Base-by-base conservation (phyloP, 2,797 vertebrate genomes). In the Florisuga fusca region DNA sequence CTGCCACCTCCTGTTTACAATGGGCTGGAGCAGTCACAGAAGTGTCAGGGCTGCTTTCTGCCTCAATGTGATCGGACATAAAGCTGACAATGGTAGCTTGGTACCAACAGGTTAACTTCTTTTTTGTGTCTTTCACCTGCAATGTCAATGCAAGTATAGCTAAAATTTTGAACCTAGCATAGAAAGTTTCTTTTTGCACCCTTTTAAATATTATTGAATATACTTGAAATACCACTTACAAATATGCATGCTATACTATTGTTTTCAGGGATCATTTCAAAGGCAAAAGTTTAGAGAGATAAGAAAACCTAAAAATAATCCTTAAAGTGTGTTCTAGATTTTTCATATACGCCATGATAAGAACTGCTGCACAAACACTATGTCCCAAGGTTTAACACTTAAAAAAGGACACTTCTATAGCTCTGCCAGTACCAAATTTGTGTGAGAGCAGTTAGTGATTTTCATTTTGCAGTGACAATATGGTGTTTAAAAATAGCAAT, bases 1-100 rank as follows among this genome's bases (percentile, higher is more conserved):
- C 89, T 95, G 95, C 94, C 93, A 94, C 82, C 78, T 94, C 90
- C 89, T 92, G 89, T 95, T 95, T 97, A 89, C 87, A 69, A 29
- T 59, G 66, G 62, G 78, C 79, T 95, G 87, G 76, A 95, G 79
- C 79, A 91, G 66, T 18, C 72, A 51, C 29, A 75, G 61, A 75
- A 89, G 68, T 93, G 78, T 87, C 86, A 95, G 75, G 36, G 46
- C 54, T 91, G 34, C 50, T 90, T 93, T 94, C 53, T 92, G 19
- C 61, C 46, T 83, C 6, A 0, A 4, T 92, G 29, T 78, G 89
- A 79, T 50, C 88, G 54, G 22, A 41, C 93, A 61, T 68, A 43
- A 75, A 34, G 66, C 66, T 75, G 62, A 72, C 54, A 86, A 58
- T 0, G 2, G 54, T 78, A 90, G 41, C 36, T 85, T 88, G 46